Evolutionary conservation across 2,888 invertebrate genomes (phyloP).

Genomic region (Ophonus ardosiacus): DNA sequence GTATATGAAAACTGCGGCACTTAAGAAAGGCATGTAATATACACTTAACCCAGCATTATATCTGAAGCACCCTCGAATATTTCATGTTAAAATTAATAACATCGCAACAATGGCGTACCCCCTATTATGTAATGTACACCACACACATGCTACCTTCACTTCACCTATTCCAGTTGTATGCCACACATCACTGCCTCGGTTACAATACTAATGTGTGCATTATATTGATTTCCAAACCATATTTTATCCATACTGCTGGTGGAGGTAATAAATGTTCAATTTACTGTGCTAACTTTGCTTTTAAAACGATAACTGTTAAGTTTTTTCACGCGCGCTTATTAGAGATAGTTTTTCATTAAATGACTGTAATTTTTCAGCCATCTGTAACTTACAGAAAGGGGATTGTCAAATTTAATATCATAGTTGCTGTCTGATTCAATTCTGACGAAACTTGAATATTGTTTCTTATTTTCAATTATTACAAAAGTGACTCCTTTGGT

Average conservation of each 20-base stretch:
- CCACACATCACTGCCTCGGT: conserved; percentile 49
- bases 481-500: too few relatives aligned
- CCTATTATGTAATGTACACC: conserved; percentile 57
- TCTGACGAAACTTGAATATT: too few relatives aligned
- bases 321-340: background rate
- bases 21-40: conserved; percentile 16
- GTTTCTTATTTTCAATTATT: too few relatives aligned
- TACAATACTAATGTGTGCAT: conserved; percentile 59
- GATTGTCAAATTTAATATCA: too few relatives aligned
- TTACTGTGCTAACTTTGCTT: conserved; percentile 49
- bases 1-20: background rate
- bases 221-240: conserved; percentile 57
- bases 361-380: background rate
- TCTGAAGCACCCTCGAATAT: conserved; percentile 50
- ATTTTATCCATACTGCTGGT: conserved; percentile 41
- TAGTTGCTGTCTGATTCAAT: too few relatives aligned
- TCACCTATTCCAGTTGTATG: conserved; percentile 31
- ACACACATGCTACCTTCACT: background rate
- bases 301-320: conserved; percentile 12
- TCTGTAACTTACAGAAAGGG: background rate
- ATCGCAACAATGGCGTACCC: conserved; percentile 43
- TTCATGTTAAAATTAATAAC: conserved; percentile 56
- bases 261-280: conserved; percentile 54
- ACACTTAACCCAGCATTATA: conserved; percentile 17
- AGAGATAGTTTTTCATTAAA: background rate